phyloP scores from a whole-genome alignment of 2,113 vertebrate genomes.

The Cynocephalus volans region DNA sequence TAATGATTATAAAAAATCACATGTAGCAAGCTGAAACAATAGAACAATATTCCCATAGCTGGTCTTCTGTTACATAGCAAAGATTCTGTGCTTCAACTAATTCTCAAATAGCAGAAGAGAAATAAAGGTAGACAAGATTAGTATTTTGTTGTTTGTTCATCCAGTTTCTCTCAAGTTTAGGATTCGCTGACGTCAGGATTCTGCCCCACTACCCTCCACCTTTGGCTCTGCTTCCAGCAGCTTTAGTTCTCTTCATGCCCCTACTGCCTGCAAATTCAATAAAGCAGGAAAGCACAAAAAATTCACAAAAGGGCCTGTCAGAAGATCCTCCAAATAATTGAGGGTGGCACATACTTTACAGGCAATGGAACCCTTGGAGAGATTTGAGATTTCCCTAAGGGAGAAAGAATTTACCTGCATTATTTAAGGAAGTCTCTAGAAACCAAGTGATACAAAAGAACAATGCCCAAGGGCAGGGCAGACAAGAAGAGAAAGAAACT shows the following conservation, averaged over 20 bases:
- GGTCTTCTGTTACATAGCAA: neutral
- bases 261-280: neutral
- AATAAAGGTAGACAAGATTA: neutral
- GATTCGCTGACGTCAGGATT: neutral
- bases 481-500: neutral
- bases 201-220: no score
- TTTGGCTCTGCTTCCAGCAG: neutral
- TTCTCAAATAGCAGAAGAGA: neutral
- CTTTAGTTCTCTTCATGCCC: neutral
- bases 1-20: neutral
- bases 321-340: neutral
- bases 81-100: neutral
- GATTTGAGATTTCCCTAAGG: neutral
- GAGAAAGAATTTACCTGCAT: neutral
- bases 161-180: neutral
- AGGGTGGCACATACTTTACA: neutral
- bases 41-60: neutral
- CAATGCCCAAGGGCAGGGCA: neutral
- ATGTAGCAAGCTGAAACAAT: neutral
- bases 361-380: neutral
- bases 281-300: neutral
- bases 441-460: neutral
- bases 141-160: neutral
- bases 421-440: conserved; percentile 5
- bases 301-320: neutral